A percentile compares a stretch with the other conserved stretches of the same genome.
Conservation (phyloP, 2,797 vertebrate species). For the Eulemur coronatus region DNA sequence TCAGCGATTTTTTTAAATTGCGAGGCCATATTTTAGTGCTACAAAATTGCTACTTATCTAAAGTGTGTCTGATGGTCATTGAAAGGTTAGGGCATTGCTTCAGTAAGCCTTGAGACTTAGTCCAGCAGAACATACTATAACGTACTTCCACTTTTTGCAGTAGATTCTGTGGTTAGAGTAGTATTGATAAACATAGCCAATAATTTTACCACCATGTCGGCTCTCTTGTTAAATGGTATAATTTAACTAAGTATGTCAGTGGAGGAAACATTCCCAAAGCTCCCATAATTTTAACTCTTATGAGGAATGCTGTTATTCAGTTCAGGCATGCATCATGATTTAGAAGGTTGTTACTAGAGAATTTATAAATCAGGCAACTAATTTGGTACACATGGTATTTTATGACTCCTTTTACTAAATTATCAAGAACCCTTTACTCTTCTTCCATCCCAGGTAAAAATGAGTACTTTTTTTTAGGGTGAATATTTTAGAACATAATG, state of each 20-base stretch:
- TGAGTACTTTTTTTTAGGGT: not conserved
- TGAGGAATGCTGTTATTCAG: slow-evolving; percentile 15
- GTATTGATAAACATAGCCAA: slow-evolving; percentile 21
- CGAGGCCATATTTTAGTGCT: slow-evolving; percentile 18
- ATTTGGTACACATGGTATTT: not conserved
- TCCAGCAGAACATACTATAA: not conserved
- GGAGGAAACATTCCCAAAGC: slow-evolving; percentile 2
- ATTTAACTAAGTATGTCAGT: slow-evolving; percentile 23
- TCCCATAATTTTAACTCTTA: slow-evolving; percentile 43
- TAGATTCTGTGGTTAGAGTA: slow-evolving; percentile 9
- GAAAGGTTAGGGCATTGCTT: not conserved
- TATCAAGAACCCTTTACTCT: not conserved
- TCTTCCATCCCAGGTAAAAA: slow-evolving; percentile 10
- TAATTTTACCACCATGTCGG: not conserved
- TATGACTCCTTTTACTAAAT: slow-evolving; percentile 5
- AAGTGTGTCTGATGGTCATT: not conserved
- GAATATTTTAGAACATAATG: not conserved
- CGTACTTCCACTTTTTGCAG: not conserved
- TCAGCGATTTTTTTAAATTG: not conserved
- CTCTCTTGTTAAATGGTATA: slow-evolving; percentile 35
- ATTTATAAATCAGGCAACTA: not conserved
- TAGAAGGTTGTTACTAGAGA: not conserved
- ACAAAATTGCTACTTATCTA: slow-evolving; percentile 31
- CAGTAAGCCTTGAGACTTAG: not conserved
- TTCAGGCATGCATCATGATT: not conserved